Evolutionary conservation across 53 echinoderm and acorn worm genomes (phyloP).

Genomic region (Temnopleurus reevesii): DNA sequence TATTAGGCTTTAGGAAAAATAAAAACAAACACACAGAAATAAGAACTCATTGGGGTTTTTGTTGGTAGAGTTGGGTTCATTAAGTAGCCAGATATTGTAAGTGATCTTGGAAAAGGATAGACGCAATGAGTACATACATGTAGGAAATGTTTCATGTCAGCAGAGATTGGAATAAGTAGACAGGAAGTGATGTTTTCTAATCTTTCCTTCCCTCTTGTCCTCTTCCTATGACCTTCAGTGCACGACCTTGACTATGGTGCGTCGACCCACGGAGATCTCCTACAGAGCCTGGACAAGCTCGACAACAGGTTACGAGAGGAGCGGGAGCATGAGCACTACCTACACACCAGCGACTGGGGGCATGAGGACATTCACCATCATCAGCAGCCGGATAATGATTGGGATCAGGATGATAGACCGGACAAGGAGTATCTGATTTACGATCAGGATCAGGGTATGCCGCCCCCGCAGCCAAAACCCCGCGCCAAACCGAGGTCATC

Average conservation of each 20-base stretch:
- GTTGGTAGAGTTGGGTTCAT: no score
- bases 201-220: conserved; percentile 7
- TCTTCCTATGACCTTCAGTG: conserved; percentile 5
- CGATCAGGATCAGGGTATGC: neutral
- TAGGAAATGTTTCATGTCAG: conserved; percentile 1
- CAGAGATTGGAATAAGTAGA: neutral
- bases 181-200: neutral
- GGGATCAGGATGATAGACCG: conserved; percentile 1
- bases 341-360: conserved; percentile 29
- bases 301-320: conserved; percentile 83
- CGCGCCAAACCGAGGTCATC: conserved; percentile 45
- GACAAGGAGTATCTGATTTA: conserved; percentile 39
- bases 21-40: no score
- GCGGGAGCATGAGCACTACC: conserved; percentile 43
- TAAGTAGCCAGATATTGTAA: no score
- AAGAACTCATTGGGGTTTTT: no score
- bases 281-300: conserved; percentile 79
- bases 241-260: conserved; percentile 53
- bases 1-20: no score
- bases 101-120: no score
- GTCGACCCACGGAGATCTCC: conserved; percentile 30
- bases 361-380: conserved; percentile 27
- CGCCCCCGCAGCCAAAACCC: conserved; percentile 47
- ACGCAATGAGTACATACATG: no score
- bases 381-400: conserved; percentile 48